Percentiles rank a stretch among this genome's conserved stretches.
These are phyloP conservation scores for Istiophorus platypterus DNA, from an alignment of 2,113 vertebrate genomes.

Conservation along the genomic window DNA sequence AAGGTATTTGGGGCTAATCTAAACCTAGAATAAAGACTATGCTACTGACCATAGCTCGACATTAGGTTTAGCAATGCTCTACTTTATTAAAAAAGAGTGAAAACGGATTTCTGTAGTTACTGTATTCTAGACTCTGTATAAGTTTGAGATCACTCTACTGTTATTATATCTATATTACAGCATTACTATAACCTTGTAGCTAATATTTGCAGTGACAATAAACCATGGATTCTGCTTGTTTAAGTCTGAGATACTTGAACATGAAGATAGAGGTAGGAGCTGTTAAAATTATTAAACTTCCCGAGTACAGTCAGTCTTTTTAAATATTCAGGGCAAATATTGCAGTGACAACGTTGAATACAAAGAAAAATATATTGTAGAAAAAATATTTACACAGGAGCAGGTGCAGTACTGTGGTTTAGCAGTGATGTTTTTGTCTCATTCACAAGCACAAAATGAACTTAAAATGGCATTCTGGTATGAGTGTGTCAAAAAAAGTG, in stretches of 20 bases:
- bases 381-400: not conserved
- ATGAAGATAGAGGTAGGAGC: not conserved
- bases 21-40: too few relatives aligned
- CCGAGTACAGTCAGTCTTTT: not conserved
- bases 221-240: not conserved
- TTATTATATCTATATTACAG: not conserved
- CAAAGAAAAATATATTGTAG: not conserved
- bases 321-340: not conserved
- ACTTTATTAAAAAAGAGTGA: not conserved
- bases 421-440: not conserved
- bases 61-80: not conserved
- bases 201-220: not conserved
- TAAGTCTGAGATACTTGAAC: not conserved
- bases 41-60: too few relatives aligned
- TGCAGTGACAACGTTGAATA: not conserved
- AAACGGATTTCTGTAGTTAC: not conserved
- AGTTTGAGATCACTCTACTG: too few relatives aligned
- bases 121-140: too few relatives aligned
- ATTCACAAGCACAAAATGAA: not conserved
- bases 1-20: not conserved
- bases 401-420: not conserved
- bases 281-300: not conserved
- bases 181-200: not conserved
- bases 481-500: not conserved
- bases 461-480: not conserved